Conservation (phyloP, 2,888 invertebrate genomes). For the Dysmachus trigonus region DNA sequence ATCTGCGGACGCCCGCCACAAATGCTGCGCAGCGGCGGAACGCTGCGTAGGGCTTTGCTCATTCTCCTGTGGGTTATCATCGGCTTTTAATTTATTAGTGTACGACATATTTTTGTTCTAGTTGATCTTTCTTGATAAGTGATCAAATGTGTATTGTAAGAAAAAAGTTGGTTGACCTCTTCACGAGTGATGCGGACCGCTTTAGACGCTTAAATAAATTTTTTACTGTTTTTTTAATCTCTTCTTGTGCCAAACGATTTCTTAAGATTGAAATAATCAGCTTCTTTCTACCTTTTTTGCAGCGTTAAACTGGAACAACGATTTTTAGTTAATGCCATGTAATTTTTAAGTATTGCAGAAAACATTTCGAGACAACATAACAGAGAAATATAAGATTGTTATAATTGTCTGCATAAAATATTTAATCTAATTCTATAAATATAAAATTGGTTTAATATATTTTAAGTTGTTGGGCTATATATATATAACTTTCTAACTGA, state of each 20-base stretch:
- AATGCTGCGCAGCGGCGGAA: neutral
- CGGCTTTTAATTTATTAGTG: slow-evolving; percentile 31
- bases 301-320: neutral
- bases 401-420: too few relatives aligned
- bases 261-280: neutral
- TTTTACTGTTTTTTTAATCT: neutral
- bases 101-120: slow-evolving; percentile 37
- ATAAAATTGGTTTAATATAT: too few relatives aligned
- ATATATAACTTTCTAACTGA: too few relatives aligned
- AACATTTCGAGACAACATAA: too few relatives aligned
- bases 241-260: neutral
- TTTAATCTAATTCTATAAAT: too few relatives aligned
- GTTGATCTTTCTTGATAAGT: slow-evolving; percentile 23
- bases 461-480: too few relatives aligned
- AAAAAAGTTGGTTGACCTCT: slow-evolving; percentile 38
- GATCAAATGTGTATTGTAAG: slow-evolving; percentile 8
- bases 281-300: neutral
- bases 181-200: neutral
- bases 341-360: too few relatives aligned
- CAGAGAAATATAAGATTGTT: neutral
- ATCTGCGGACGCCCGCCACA: neutral
- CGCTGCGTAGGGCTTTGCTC: slow-evolving; percentile 4
- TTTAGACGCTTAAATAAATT: slow-evolving; percentile 10
- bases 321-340: neutral
- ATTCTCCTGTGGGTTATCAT: slow-evolving; percentile 16